phyloP scores from a whole-genome alignment of 2,888 invertebrate genomes.

The Ornithoptera priamus region DNA sequence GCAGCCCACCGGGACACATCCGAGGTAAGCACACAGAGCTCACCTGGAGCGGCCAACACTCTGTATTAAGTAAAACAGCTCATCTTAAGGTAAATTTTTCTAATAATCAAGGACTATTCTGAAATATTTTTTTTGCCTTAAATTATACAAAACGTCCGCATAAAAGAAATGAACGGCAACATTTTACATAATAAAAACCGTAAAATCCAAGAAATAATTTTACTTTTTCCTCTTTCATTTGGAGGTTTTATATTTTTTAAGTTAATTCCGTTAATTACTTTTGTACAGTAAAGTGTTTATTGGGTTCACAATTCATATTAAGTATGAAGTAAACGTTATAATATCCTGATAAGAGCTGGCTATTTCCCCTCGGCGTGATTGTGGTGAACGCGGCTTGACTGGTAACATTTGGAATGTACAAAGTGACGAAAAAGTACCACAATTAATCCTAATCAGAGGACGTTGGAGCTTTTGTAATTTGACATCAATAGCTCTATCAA shows the following conservation, averaged over 20 bases:
- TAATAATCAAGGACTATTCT: neutral
- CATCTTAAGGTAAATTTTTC: neutral
- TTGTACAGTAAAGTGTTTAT: constrained; percentile 17
- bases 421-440: constrained; percentile 15
- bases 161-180: constrained; percentile 6
- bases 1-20: no score
- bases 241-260: neutral
- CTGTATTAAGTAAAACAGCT: neutral
- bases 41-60: no score
- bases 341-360: constrained; percentile 8
- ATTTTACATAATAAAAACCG: constrained; percentile 3
- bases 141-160: neutral
- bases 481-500: neutral
- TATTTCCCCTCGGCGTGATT: constrained; percentile 6
- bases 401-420: constrained; percentile 13
- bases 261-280: constrained; percentile 13
- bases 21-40: no score
- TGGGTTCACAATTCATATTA: constrained; percentile 23
- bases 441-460: constrained; percentile 21
- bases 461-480: constrained; percentile 5
- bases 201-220: neutral
- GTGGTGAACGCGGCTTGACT: constrained; percentile 18
- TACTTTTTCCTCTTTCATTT: neutral
- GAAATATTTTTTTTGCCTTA: neutral
- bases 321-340: constrained; percentile 22